Base-by-base conservation (phyloP, 2,113 vertebrate species). In the Sterrhoptilus dennistouni region DNA sequence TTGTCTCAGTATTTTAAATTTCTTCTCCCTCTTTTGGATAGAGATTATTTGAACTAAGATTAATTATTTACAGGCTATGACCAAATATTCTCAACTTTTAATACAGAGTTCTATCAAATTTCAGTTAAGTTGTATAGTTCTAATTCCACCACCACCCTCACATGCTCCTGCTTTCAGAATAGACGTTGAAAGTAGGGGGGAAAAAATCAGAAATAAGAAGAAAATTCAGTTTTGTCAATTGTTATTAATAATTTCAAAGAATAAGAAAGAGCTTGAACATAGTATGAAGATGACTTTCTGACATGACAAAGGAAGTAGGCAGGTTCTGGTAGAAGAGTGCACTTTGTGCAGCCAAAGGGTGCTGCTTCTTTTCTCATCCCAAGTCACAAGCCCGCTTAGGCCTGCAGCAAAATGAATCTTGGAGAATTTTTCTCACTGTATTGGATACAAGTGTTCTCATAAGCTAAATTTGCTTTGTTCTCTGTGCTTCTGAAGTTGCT, bases 381-480 rank as follows among this genome's bases (percentile, higher is more conserved):
- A 85, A 82, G 14, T 40, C 81, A 79, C 70, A 61, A 82, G 25
- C 14, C 80, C 87, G 28, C 31, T 31, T 44, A 77, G 28, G 79
- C 90, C 82, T 69, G 57, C 50, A 94, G 82, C 60, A 95, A 89
- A 92, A 83, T 31, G 18, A 38, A 65, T 77, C 66, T 45, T 47
- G 38, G 54, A 94, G 38, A 75, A 75, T 83, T 81, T 88, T 90
- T 78, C 88, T 81, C 76, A 50, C 50, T 66, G 38, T 86, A 75
- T 52, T 85, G 70, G 56, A 44, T 22, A 81, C 14, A 3, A 94
- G 31, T 40, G 50, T 77, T 93, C 80, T 86, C 82, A 71, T 52
- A 86, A 83, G 27, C 71, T 93, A 49, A 83, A 86, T 63, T 60
- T 40, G 10, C 64, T 91, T 93, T 96, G 69, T 85, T 93, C 71